These are phyloP conservation scores for Automeris io DNA, from an alignment of 2,888 invertebrate genomes.

Conservation along the genomic window DNA sequence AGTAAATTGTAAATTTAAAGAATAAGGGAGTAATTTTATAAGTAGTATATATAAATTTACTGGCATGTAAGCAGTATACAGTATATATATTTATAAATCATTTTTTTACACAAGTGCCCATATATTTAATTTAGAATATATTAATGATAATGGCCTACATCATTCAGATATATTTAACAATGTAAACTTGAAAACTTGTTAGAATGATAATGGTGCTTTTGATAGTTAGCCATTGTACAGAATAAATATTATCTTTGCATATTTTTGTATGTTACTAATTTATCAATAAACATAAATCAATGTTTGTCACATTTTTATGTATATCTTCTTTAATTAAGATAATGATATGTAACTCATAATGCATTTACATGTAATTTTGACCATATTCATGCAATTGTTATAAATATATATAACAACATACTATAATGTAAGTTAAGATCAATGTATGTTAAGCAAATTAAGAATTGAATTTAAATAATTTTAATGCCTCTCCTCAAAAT, in stretches of 20 bases:
- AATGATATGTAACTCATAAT: slow-evolving; percentile 7
- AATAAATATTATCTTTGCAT: slow-evolving; percentile 69
- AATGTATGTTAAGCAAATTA: slow-evolving; percentile 23
- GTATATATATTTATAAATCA: slow-evolving; percentile 19
- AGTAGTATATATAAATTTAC: slow-evolving; percentile 17
- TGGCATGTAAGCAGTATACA: slow-evolving; percentile 18
- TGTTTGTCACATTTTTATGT: slow-evolving; percentile 5
- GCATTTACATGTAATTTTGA: slow-evolving; percentile 9
- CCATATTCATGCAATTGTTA: slow-evolving; percentile 38
- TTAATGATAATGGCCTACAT: slow-evolving; percentile 19
- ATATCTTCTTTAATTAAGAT: slow-evolving; percentile 1
- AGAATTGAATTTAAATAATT: slow-evolving; percentile 13
- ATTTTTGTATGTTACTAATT: slow-evolving; percentile 60
- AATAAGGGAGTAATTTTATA: slow-evolving; percentile 17
- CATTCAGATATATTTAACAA: slow-evolving; percentile 23
- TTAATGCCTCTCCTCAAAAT: slow-evolving; percentile 29
- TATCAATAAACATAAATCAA: slow-evolving; percentile 7
- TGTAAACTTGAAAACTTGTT: slow-evolving; percentile 33
- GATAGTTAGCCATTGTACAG: slow-evolving; percentile 75
- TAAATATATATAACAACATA: slow-evolving; percentile 21
- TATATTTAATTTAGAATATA: slow-evolving; percentile 38
- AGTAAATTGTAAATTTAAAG: slow-evolving; percentile 60
- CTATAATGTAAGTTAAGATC: slow-evolving; percentile 20
- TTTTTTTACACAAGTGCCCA: slow-evolving; percentile 39
- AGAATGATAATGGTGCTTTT: slow-evolving; percentile 72